Percentiles rank a stretch among this genome's conserved stretches.
Evolutionary conservation across 1,140 invertebrate genomes (phyloP).

Genomic region (Helicorthomorpha holstii): DNA sequence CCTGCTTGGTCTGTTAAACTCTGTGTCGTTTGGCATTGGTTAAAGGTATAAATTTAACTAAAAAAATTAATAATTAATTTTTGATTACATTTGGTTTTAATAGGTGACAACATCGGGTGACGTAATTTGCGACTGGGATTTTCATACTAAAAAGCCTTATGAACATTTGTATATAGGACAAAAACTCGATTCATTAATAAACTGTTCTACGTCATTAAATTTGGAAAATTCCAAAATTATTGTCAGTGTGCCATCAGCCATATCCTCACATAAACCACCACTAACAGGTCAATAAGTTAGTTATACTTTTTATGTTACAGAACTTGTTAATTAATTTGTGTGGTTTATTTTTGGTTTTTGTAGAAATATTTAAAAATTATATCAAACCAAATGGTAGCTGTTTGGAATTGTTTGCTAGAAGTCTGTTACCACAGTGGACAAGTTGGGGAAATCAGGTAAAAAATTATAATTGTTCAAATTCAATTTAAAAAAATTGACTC

Average conservation of each 20-base stretch:
- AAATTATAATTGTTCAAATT: neutral
- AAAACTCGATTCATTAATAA: constrained; percentile 28
- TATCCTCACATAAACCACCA: constrained; percentile 84
- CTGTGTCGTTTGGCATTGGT: constrained; percentile 64
- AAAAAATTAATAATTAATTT: constrained; percentile 7
- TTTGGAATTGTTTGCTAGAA: constrained; percentile 77
- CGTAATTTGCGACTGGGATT: constrained; percentile 26
- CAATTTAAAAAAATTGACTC: neutral
- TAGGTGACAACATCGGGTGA: constrained; percentile 34
- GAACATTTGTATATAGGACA: constrained; percentile 52
- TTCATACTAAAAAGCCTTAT: constrained; percentile 64
- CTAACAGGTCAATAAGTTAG: constrained; percentile 29
- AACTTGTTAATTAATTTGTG: neutral
- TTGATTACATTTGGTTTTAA: constrained; percentile 26
- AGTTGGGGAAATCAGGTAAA: constrained; percentile 64
- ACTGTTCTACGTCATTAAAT: neutral
- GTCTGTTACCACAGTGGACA: constrained; percentile 62
- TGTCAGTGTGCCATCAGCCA: constrained; percentile 67
- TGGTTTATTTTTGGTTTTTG: constrained; percentile 17
- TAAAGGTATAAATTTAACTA: constrained; percentile 44
- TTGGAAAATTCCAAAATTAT: constrained; percentile 35
- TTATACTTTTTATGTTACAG: constrained; percentile 9
- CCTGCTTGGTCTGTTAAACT: constrained; percentile 53
- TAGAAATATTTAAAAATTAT: constrained; percentile 44
- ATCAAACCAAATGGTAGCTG: constrained; percentile 39